Percentiles rank a stretch among this genome's conserved stretches.
phyloP scores from a whole-genome alignment of 1,140 invertebrate species.

The Bombus sylvicola region DNA sequence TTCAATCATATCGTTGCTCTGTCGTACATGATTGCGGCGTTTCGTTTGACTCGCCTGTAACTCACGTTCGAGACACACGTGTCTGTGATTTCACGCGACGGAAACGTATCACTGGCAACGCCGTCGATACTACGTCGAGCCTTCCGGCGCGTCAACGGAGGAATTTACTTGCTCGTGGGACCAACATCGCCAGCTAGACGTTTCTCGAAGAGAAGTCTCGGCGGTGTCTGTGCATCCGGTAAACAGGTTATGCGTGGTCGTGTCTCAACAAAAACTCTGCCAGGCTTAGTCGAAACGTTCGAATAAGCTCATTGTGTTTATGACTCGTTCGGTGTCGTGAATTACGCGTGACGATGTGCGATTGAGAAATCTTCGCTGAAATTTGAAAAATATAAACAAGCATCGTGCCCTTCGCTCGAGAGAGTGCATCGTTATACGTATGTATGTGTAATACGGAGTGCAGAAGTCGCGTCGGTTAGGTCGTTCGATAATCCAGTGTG shows the following conservation, averaged over 20 bases:
- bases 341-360: background rate
- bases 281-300: background rate
- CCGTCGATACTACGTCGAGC: background rate
- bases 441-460: background rate
- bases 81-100: background rate
- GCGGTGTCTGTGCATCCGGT: background rate
- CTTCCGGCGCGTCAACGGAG: background rate
- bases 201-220: background rate
- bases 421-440: background rate
- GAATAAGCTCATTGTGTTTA: too few relatives aligned
- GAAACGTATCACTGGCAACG: background rate
- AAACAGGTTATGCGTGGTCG: background rate
- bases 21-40: background rate
- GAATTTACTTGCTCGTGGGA: background rate
- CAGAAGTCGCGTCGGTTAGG: background rate
- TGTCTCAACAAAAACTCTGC: background rate
- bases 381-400: background rate
- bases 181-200: background rate
- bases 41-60: background rate
- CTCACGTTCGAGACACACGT: constrained; percentile 17
- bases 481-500: constrained; percentile 1
- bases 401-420: background rate
- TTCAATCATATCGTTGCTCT: too few relatives aligned
- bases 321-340: background rate
- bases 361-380: background rate